A percentile compares a stretch with the other conserved stretches of the same genome.
Conservation (phyloP, 2,888 invertebrate genomes). For the Ethmia dodecea region DNA sequence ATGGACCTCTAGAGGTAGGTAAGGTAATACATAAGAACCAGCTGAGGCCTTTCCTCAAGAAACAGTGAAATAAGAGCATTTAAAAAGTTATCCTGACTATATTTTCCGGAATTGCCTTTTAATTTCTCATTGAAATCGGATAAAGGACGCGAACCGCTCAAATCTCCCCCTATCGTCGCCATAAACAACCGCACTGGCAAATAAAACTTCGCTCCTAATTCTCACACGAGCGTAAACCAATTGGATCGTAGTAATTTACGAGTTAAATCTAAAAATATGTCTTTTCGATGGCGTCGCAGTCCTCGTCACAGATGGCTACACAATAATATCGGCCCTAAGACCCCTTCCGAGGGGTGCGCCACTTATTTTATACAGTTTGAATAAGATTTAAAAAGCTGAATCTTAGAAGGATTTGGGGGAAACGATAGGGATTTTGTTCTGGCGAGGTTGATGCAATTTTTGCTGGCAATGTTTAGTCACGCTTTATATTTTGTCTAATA, state of each 20-base stretch:
- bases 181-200: conserved; percentile 61
- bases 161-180: conserved; percentile 15
- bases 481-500: too few species aligned
- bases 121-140: conserved; percentile 8
- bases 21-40: too few species aligned
- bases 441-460: conserved; percentile 33
- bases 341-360: conserved; percentile 58
- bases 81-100: too few species aligned
- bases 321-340: conserved; percentile 60
- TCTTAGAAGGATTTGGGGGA: conserved; percentile 47
- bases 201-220: conserved; percentile 64
- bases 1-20: too few species aligned
- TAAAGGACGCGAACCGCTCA: background rate
- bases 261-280: conserved; percentile 77
- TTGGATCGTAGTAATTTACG: conserved; percentile 73
- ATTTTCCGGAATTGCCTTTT: conserved; percentile 1
- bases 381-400: conserved; percentile 73
- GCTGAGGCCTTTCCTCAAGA: too few species aligned
- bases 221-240: conserved; percentile 73
- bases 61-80: background rate
- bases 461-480: conserved; percentile 5
- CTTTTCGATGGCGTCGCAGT: conserved; percentile 62
- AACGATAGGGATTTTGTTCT: conserved; percentile 38
- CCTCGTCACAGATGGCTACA: conserved; percentile 73
- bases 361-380: conserved; percentile 75